Conservation (phyloP, 2,797 vertebrate species). For the Lepidocolaptes lacrymiger region DNA sequence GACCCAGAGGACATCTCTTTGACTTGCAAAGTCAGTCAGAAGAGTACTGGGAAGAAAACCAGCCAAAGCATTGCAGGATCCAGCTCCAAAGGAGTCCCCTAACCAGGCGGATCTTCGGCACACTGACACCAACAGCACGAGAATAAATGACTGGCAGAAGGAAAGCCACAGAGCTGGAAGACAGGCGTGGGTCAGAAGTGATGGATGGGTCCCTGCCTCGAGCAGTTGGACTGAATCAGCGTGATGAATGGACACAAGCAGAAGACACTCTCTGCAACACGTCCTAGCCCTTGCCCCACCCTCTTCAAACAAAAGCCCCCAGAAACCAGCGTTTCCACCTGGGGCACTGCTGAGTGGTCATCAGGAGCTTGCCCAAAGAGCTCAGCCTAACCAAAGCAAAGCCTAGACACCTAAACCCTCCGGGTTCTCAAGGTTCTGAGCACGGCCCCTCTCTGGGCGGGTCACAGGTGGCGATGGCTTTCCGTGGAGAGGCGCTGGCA, state of each 20-base stretch:
- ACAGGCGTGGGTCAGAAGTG: not conserved
- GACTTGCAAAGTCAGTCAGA: slow-evolving; percentile 33
- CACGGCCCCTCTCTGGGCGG: not conserved
- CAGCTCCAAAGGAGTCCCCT: slow-evolving; percentile 51
- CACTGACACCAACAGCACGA: slow-evolving; percentile 14
- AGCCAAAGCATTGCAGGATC: slow-evolving; percentile 49
- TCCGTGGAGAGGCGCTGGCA: not conserved
- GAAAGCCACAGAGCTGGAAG: slow-evolving; percentile 34
- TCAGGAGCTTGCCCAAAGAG: not conserved
- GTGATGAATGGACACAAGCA: not conserved
- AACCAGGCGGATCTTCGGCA: slow-evolving; percentile 1
- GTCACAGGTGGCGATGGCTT: not conserved
- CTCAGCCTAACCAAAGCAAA: not conserved
- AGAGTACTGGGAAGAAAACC: slow-evolving; percentile 64
- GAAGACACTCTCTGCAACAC: not conserved
- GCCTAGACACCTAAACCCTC: not conserved
- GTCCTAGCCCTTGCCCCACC: slow-evolving; percentile 26
- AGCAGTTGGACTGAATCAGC: not conserved
- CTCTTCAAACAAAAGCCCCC: not conserved
- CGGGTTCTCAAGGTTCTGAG: not conserved
- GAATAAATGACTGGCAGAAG: slow-evolving; percentile 9
- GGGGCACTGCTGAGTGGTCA: not conserved
- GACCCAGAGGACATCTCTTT: slow-evolving; percentile 49
- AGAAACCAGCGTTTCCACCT: not conserved
- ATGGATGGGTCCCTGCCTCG: not conserved